phyloP scores from a whole-genome alignment of 2,888 invertebrate species.

The Meiosimyza platycephala region DNA sequence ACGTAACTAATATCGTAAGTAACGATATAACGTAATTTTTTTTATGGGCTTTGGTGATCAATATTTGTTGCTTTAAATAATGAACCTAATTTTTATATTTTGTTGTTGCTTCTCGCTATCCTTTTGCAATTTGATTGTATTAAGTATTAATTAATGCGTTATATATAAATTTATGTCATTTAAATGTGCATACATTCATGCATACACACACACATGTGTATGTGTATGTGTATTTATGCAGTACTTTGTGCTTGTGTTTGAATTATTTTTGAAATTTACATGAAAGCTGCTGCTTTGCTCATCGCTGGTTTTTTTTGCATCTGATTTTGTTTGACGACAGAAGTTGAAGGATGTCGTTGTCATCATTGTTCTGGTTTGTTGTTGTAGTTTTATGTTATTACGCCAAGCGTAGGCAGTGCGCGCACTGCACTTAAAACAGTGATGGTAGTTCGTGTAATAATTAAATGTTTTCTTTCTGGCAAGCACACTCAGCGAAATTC shows the following conservation, averaged over 20 bases:
- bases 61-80: background rate
- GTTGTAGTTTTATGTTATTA: background rate
- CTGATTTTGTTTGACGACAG: background rate
- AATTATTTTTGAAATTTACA: conserved; percentile 6
- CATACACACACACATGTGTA: too few relatives aligned
- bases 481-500: too few relatives aligned
- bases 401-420: background rate
- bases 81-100: background rate
- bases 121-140: too few relatives aligned
- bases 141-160: too few relatives aligned
- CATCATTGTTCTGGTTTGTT: background rate
- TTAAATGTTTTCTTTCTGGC: too few relatives aligned
- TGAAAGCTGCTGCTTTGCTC: background rate
- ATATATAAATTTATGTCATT: too few relatives aligned
- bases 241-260: background rate
- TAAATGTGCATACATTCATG: too few relatives aligned
- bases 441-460: too few relatives aligned
- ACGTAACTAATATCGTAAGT: too few relatives aligned
- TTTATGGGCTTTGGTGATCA: background rate
- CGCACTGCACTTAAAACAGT: background rate
- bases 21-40: too few relatives aligned
- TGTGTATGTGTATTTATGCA: background rate
- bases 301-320: background rate
- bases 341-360: background rate
- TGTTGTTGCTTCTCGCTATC: too few relatives aligned